Evolutionary conservation across 2,113 vertebrate genomes (phyloP).

Genomic region (Tretioscincus oriximinensis): DNA sequence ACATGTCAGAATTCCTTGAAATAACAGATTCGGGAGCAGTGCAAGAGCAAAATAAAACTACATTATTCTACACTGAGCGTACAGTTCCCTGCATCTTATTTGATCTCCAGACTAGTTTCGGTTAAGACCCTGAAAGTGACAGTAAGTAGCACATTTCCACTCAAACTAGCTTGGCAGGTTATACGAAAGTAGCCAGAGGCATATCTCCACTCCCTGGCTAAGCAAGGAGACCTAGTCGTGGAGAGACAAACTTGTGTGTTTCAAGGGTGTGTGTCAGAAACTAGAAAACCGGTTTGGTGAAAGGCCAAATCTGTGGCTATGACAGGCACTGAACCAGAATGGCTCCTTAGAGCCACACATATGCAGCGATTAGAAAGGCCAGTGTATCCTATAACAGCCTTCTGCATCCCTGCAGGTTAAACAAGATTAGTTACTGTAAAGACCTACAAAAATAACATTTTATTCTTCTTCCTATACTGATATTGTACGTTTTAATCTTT

Average conservation of each 20-base stretch:
- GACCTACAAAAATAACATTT: background rate
- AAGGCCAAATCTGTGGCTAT: background rate
- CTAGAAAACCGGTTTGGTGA: background rate
- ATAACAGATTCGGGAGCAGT: background rate
- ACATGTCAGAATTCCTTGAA: background rate
- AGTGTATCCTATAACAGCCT: background rate
- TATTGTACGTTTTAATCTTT: background rate
- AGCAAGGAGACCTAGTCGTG: background rate
- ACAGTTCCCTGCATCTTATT: background rate
- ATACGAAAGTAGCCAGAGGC: slow-evolving; percentile 15
- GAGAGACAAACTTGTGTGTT: background rate
- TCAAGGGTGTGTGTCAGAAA: background rate
- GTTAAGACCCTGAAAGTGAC: slow-evolving; percentile 27
- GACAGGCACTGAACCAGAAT: background rate
- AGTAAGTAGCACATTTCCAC: slow-evolving; percentile 52
- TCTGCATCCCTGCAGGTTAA: background rate
- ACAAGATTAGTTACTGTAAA: background rate
- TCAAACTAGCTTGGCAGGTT: slow-evolving; percentile 61
- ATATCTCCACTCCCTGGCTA: background rate
- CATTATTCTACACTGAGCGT: background rate
- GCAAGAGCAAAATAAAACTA: background rate
- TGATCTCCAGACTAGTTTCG: slow-evolving; percentile 30
- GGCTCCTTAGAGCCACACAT: background rate
- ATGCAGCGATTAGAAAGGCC: background rate
- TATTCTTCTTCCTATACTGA: background rate